Evolutionary conservation across 2,113 vertebrate genomes (phyloP), one percentile per base, ranked within the genome.

Genomic region (Oxyruncus cristatus): DNA sequence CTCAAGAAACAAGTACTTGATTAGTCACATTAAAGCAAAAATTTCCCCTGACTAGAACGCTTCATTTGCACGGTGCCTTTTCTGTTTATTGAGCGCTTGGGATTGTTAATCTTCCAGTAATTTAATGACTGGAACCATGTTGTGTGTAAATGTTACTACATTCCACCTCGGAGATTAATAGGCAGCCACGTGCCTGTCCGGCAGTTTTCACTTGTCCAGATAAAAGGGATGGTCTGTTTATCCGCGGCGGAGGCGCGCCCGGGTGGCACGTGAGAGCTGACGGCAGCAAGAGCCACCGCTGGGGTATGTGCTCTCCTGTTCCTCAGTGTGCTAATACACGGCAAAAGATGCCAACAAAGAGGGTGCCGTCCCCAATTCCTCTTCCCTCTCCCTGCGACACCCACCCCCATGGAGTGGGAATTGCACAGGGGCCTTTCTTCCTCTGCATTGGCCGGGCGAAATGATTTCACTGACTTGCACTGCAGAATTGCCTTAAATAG

Each of bases 1-100:
- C 81, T 92, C 84, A 80, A 71, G 68, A 78, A 81, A 79, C 47
- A 88, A 88, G 79, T 70, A n/a, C 32, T 58, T 49, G 80, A 88
- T 93, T 92, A 85, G 61, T 78, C 70, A 63, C 32, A 58, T 52
- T 88, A 96, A 92, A 63, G 82, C 35, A 67, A 92, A 92, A 58
- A 72, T 55, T 85, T 89, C 75, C 56, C 58, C 89, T 89, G 81
- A 86, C 59, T 89, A 79, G 56, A 56, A 91, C 8, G 10, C 89
- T 89, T 92, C 41, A 67, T 94, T 86, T 91, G 68, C 96, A 83
- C 66, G 88, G 75, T 79, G 76, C 82, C 28, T 67, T 35, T 93
- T 92, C 88, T 92, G 85, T 88, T 79, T 85, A 89, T 63, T 83
- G 80, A 97, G 80, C 56, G n/a, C 53, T 89, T 88, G 86, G 42